A percentile compares a stretch with the other conserved stretches of the same genome.
phyloP scores from a whole-genome alignment of 2,888 invertebrate genomes.

The Melipona beecheii region DNA sequence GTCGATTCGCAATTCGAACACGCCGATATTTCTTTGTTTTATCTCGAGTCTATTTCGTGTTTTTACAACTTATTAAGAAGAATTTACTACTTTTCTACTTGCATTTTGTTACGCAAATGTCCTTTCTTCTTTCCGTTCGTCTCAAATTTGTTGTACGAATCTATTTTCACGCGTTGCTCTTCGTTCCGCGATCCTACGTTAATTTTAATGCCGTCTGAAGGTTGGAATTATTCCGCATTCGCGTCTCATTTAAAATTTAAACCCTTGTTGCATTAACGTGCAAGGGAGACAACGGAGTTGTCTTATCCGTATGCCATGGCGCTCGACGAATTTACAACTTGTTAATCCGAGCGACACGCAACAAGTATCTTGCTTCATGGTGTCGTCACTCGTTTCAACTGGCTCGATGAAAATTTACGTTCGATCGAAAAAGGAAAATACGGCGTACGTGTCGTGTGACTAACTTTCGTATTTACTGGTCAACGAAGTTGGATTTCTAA shows the following conservation, averaged over 20 bases:
- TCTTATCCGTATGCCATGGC: not conserved
- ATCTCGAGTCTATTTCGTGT: too few species aligned
- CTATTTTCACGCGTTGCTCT: not conserved
- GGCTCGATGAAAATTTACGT: not conserved
- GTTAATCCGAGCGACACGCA: not conserved
- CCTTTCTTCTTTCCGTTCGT: not conserved
- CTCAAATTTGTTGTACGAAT: not conserved
- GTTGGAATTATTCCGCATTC: not conserved
- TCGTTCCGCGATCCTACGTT: not conserved
- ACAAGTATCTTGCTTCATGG: slow-evolving; percentile 1
- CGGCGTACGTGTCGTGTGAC: not conserved
- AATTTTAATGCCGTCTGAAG: not conserved
- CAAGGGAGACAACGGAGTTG: not conserved
- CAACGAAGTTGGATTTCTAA: too few species aligned
- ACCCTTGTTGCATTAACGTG: not conserved
- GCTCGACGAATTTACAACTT: slow-evolving; percentile 1
- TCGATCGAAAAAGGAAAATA: not conserved
- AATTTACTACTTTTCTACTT: not conserved
- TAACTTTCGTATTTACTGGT: not conserved
- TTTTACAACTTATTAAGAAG: not conserved
- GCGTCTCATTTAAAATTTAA: not conserved
- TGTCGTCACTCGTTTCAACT: not conserved
- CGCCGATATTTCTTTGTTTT: too few species aligned
- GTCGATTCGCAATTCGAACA: not conserved
- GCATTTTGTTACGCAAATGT: not conserved